Base-by-base conservation (phyloP, 1,140 invertebrate species). In the Octopus bimaculoides region DNA sequence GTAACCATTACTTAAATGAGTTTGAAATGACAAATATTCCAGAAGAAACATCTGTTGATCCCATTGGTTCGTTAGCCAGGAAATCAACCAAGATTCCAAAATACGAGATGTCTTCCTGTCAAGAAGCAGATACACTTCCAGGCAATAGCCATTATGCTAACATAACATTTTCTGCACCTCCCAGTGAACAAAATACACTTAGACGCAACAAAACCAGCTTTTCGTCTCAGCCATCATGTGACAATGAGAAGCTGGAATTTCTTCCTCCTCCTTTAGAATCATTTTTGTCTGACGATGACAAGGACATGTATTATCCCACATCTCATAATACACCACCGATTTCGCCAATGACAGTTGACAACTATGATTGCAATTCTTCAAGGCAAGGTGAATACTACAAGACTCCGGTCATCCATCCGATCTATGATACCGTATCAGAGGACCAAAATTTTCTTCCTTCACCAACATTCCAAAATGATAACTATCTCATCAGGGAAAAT, bases 251-350 rank as follows among this genome's bases (percentile, higher is more conserved):
- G 26, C 26, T 41, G 26, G 26, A 41, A 41, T 86, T 86, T 78
- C 87, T 87, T 85, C 86, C 87, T 54, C 87, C 86, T 52, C 87
- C 87, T 55, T 78, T 88, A 73, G 85, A 84, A 14, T 86, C 86
- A 5, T 71, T 71, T 71, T 71, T n/a, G 5, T 14, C 17, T 4
- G 66, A 71, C 7, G 66, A 14, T 14, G 66, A 71, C 26, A 20
- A 71, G 17, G 66, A n/a, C 3, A 71, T 14, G 17, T n/a, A n/a
- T 20, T 14, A 14, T 71, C 17, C 66, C 17, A 71, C 17, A 5
- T 71, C 26, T 4, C 17, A 20, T 6, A 20, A 14, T 71, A 9
- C 66, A 1, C 17, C 17, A 17, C 17, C 5, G 26, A 14, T 17
- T 14, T 12, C 26, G 6, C 26, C 66, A 20, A 71, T 20, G 66